These are phyloP conservation scores for Ceratosolen fusciceps DNA, from an alignment of 1,140 invertebrate species.

Conservation along the genomic window DNA sequence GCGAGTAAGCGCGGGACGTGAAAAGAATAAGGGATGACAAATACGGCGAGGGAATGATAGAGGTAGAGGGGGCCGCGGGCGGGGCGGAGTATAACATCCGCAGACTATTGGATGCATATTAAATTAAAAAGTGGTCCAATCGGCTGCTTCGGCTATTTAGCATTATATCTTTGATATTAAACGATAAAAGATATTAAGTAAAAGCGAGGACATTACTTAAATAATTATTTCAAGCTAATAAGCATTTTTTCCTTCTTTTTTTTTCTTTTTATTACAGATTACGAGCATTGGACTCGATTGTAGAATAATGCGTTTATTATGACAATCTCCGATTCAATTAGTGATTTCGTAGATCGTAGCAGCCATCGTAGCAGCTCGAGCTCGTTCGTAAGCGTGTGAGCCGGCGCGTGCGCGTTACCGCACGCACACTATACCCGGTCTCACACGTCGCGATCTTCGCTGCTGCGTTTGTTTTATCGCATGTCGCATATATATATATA, in stretches of 20 bases:
- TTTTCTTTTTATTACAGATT: conserved; percentile 1
- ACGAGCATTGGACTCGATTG: neutral
- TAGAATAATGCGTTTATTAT: neutral
- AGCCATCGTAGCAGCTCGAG: too few relatives aligned
- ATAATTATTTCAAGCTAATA: too few relatives aligned
- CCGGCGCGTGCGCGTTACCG: neutral
- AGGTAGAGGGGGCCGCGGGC: neutral
- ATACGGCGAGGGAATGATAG: neutral
- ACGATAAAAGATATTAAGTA: too few relatives aligned
- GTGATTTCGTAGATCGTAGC: neutral
- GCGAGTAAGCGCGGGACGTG: too few relatives aligned
- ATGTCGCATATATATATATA: neutral
- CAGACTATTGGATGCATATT: too few relatives aligned
- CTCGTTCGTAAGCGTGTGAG: too few relatives aligned
- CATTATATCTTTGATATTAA: too few relatives aligned
- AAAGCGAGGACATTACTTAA: too few relatives aligned
- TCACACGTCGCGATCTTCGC: neutral
- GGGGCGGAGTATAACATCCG: too few relatives aligned
- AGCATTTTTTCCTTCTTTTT: too few relatives aligned
- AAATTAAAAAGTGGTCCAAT: too few relatives aligned
- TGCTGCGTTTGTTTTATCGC: neutral
- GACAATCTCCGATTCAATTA: neutral
- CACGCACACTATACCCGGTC: neutral
- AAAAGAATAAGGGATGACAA: neutral
- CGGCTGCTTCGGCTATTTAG: too few relatives aligned